Percentiles rank a stretch among this genome's conserved stretches.
These are phyloP conservation scores for Lytechinus pictus DNA, from an alignment of 35 echinoderm and acorn worm genomes.

Conservation along the genomic window DNA sequence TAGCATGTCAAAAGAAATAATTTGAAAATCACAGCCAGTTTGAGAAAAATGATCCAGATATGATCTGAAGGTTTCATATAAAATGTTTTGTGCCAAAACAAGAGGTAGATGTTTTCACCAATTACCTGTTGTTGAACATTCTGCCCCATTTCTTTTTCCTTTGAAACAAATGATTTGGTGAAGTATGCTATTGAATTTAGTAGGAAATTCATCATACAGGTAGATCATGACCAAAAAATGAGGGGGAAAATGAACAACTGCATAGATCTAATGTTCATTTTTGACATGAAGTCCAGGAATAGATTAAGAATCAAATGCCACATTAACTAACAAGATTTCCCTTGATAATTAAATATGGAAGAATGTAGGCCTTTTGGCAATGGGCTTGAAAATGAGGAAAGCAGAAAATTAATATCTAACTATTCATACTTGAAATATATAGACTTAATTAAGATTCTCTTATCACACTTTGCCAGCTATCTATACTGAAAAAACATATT, in stretches of 20 bases:
- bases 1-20: not conserved
- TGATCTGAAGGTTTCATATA: not conserved
- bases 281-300: not conserved
- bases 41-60: not conserved
- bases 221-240: too few species aligned
- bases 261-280: not conserved
- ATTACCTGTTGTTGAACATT: not conserved
- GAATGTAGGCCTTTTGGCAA: conserved; percentile 8
- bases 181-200: too few species aligned
- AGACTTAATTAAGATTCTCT: not conserved
- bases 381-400: not conserved
- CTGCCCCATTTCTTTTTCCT: not conserved
- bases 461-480: not conserved
- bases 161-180: too few species aligned
- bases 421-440: not conserved
- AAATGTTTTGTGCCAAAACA: not conserved
- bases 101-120: not conserved
- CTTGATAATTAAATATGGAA: not conserved
- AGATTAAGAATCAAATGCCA: not conserved
- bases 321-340: not conserved
- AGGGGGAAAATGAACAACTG: not conserved
- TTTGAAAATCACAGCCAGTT: not conserved
- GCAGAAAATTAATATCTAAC: not conserved
- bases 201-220: too few species aligned
- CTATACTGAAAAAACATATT: not conserved